phyloP scores from a whole-genome alignment of 2,113 vertebrate genomes.

The Epinephelus fuscoguttatus region DNA sequence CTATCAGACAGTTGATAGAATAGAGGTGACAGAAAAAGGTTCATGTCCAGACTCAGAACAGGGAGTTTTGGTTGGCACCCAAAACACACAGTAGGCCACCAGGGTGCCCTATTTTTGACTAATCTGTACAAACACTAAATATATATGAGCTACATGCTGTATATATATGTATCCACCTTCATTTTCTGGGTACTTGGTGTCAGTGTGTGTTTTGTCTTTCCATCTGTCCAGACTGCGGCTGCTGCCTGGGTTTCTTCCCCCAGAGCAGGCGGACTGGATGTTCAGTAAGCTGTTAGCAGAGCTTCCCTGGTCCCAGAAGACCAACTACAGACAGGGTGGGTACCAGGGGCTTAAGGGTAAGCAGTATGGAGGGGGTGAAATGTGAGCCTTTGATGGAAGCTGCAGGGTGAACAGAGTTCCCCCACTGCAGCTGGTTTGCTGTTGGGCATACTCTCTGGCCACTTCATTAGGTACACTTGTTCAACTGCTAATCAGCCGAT shows the following conservation, averaged over 20 bases:
- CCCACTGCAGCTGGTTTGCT: conserved; percentile 5
- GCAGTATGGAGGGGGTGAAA: not conserved
- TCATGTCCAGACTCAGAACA: not conserved
- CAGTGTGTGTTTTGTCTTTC: conserved; percentile 9
- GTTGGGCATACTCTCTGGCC: no score
- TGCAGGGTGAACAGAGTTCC: not conserved
- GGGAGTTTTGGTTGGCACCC: not conserved
- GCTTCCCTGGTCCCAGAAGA: conserved; percentile 94
- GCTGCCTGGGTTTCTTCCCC: conserved; percentile 88
- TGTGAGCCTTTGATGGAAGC: not conserved
- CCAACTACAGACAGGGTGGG: conserved; percentile 88
- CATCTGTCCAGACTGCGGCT: conserved; percentile 85
- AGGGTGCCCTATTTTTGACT: not conserved
- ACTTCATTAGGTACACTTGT: no score
- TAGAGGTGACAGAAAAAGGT: not conserved
- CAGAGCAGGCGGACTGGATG: conserved; percentile 91
- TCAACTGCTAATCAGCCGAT: no score
- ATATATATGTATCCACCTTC: not conserved
- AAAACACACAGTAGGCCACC: not conserved
- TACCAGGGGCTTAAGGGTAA: conserved; percentile 9
- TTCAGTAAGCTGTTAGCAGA: conserved; percentile 90
- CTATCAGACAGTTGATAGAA: no score
- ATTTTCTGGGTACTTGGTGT: not conserved
- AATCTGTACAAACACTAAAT: not conserved
- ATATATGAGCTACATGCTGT: not conserved